Evolutionary conservation across 2,797 vertebrate species (phyloP).

Genomic region (Ispidina lecontei): DNA sequence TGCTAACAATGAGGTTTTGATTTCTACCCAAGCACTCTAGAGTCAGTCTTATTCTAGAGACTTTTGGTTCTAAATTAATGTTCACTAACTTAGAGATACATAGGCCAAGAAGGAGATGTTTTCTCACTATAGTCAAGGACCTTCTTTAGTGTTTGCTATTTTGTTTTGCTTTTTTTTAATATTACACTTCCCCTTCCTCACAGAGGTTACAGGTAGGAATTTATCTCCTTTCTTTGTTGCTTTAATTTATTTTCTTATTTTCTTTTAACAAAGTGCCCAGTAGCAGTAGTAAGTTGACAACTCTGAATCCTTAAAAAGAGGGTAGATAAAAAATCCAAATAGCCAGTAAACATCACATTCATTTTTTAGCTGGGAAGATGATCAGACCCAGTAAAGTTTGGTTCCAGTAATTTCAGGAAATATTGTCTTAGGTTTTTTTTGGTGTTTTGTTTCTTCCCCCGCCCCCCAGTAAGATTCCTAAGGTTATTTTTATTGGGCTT

Average conservation of each 20-base stretch:
- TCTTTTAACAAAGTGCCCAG: neutral
- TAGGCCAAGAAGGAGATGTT: neutral
- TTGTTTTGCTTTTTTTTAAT: neutral
- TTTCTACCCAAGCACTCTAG: neutral
- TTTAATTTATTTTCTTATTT: neutral
- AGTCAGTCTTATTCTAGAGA: neutral
- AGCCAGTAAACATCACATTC: neutral
- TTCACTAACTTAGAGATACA: neutral
- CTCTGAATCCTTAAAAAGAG: neutral
- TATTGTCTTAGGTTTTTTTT: neutral
- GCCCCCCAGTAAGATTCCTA: neutral
- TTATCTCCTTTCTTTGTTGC: neutral
- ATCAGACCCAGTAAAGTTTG: neutral
- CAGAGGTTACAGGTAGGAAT: neutral
- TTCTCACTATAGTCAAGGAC: neutral
- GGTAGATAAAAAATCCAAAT: neutral
- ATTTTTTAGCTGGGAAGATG: neutral
- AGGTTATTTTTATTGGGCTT: rapidly evolving
- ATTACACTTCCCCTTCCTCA: neutral
- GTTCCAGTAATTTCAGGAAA: neutral
- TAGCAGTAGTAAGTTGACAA: neutral
- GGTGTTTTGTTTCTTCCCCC: neutral
- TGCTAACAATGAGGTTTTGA: neutral
- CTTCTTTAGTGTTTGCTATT: neutral
- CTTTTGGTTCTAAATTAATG: neutral